These are phyloP conservation scores for Harpalus rubripes DNA, from an alignment of 2,888 invertebrate species.

Conservation along the genomic window DNA sequence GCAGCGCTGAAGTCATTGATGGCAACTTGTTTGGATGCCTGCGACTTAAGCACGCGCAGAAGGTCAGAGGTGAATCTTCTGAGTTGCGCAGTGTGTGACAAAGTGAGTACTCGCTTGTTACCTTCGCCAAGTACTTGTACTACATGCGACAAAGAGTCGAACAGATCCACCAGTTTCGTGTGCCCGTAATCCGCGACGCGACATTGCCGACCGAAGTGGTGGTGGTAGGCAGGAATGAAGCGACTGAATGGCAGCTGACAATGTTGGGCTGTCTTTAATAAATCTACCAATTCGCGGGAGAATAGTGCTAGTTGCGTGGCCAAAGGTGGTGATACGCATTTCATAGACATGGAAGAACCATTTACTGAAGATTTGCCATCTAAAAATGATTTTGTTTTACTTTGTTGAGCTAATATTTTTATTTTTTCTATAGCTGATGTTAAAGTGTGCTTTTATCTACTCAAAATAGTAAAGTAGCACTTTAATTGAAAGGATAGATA, in stretches of 20 bases:
- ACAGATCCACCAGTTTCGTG: slow-evolving; percentile 92
- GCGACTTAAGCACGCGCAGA: slow-evolving; percentile 89
- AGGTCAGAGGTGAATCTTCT: slow-evolving; percentile 95
- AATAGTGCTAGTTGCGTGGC: slow-evolving; percentile 88
- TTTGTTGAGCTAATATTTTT: background rate
- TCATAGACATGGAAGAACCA: slow-evolving; percentile 70
- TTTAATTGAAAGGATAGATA: too few relatives aligned
- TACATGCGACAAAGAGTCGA: slow-evolving; percentile 92
- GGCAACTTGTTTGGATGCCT: slow-evolving; percentile 87
- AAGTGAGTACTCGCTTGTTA: slow-evolving; percentile 89
- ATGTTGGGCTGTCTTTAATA: slow-evolving; percentile 89
- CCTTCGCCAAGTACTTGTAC: slow-evolving; percentile 81
- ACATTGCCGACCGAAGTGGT: slow-evolving; percentile 97
- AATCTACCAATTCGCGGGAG: slow-evolving; percentile 91
- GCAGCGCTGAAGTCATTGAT: slow-evolving; percentile 84
- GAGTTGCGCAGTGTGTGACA: slow-evolving; percentile 93
- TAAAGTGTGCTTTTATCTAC: too few relatives aligned
- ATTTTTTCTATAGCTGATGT: too few relatives aligned
- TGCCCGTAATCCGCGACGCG: slow-evolving; percentile 98
- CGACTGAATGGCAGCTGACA: slow-evolving; percentile 91
- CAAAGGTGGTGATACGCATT: slow-evolving; percentile 83
- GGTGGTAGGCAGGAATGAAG: slow-evolving; percentile 97
- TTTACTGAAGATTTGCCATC: slow-evolving; percentile 32
- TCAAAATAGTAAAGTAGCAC: too few relatives aligned
- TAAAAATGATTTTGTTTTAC: slow-evolving; percentile 5